Percentiles rank a stretch among this genome's conserved stretches.
Evolutionary conservation across 2,797 vertebrate species (phyloP).

Genomic region (Urosaurus nigricauda): DNA sequence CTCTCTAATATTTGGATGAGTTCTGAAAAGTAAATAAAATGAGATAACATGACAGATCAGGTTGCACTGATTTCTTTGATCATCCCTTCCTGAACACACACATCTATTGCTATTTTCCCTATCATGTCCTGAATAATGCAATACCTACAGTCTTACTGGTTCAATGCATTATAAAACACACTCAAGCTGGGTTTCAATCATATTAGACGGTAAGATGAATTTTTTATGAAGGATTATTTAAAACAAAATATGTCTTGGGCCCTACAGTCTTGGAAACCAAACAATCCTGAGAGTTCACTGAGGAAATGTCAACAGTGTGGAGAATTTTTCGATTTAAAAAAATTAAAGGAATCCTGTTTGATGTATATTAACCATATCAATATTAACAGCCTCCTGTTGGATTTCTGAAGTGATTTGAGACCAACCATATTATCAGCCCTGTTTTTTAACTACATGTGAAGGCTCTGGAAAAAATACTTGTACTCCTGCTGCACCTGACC

Average conservation of each 20-base stretch:
- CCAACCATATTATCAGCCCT: constrained; percentile 63
- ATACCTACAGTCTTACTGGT: constrained; percentile 77
- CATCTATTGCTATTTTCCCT: constrained; percentile 76
- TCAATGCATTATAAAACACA: constrained; percentile 87
- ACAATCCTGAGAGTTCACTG: constrained; percentile 81
- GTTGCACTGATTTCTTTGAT: constrained; percentile 81
- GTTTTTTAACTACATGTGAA: constrained; percentile 75
- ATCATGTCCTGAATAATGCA: constrained; percentile 86
- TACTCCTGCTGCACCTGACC: constrained; percentile 69
- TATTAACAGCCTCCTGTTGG: constrained; percentile 81
- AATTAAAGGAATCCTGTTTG: constrained; percentile 80
- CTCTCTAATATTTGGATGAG: constrained; percentile 82
- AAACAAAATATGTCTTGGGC: constrained; percentile 82
- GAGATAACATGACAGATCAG: constrained; percentile 82
- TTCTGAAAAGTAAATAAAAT: constrained; percentile 86
- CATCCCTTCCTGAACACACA: constrained; percentile 69
- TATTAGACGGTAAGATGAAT: constrained; percentile 84
- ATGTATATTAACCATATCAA: constrained; percentile 83
- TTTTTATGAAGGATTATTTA: constrained; percentile 88
- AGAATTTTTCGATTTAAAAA: constrained; percentile 79
- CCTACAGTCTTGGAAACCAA: constrained; percentile 81
- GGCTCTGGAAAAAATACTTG: constrained; percentile 59
- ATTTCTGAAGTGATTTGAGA: constrained; percentile 76
- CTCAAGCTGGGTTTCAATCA: constrained; percentile 84
- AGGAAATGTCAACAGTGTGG: constrained; percentile 82